Conservation (phyloP, 2,888 invertebrate genomes). For the Antheraea assamensis region DNA sequence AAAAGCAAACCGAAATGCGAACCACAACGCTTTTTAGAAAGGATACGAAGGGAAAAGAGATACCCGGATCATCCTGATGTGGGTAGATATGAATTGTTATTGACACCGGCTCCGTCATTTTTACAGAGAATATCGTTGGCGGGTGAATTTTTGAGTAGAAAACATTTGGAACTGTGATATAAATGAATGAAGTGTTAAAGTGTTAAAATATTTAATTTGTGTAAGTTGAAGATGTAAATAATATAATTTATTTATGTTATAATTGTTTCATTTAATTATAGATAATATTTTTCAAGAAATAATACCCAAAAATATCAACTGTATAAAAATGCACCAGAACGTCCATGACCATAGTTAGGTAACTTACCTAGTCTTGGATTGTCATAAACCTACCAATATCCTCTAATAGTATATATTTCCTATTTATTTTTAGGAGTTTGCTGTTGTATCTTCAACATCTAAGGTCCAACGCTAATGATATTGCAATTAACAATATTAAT, state of each 20-base stretch:
- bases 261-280: neutral
- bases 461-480: too few species aligned
- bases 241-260: conserved; percentile 7
- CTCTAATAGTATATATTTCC: too few species aligned
- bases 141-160: conserved; percentile 86
- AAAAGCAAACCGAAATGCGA: conserved; percentile 84
- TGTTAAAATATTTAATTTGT: conserved; percentile 12
- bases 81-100: conserved; percentile 85
- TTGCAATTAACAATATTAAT: too few species aligned
- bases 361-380: too few species aligned
- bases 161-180: conserved; percentile 61
- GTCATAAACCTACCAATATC: too few species aligned
- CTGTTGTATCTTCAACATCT: too few species aligned
- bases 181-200: conserved; percentile 1
- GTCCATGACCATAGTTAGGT: too few species aligned
- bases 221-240: neutral
- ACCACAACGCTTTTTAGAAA: conserved; percentile 87
- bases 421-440: too few species aligned
- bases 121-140: conserved; percentile 89
- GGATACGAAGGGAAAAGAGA: conserved; percentile 84
- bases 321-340: too few species aligned
- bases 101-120: conserved; percentile 92
- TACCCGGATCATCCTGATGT: conserved; percentile 83
- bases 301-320: neutral
- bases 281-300: neutral